phyloP scores from a whole-genome alignment of 2,113 vertebrate species.

The Amphilophus citrinellus region DNA sequence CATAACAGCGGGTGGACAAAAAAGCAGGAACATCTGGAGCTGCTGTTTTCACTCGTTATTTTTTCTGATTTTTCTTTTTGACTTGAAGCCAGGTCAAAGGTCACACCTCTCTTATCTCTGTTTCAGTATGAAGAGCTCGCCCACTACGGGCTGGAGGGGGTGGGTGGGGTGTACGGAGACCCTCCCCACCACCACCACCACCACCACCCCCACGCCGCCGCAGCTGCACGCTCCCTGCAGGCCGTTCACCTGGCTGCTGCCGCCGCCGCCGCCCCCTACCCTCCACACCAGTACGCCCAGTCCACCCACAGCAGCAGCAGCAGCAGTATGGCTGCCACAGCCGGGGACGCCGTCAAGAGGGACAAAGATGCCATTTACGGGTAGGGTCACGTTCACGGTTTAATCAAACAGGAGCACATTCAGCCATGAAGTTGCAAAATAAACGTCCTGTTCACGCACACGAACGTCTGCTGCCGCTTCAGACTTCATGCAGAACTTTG shows the following conservation, averaged over 20 bases:
- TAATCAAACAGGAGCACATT: not conserved
- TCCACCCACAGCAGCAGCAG: slow-evolving; percentile 84
- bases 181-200: slow-evolving; percentile 70
- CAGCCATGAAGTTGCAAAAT: not conserved
- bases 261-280: slow-evolving; percentile 83
- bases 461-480: not conserved
- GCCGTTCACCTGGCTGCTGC: slow-evolving; percentile 87
- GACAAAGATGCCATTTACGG: slow-evolving; percentile 98
- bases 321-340: slow-evolving; percentile 86
- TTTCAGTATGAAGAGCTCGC: slow-evolving; percentile 92
- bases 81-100: slow-evolving; percentile 14
- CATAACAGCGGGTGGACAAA: not conserved
- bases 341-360: slow-evolving; percentile 91
- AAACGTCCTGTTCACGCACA: too few species aligned
- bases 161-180: slow-evolving; percentile 91
- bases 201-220: not conserved
- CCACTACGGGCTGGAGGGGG: slow-evolving; percentile 92
- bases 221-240: slow-evolving; percentile 88
- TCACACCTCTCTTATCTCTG: slow-evolving; percentile 16
- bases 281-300: slow-evolving; percentile 90
- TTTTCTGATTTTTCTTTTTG: not conserved
- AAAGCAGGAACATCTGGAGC: not conserved
- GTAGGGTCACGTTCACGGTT: slow-evolving; percentile 80
- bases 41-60: not conserved
- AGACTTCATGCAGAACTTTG: too few species aligned